Base-by-base conservation (phyloP, 1,140 invertebrate genomes). In the Anoplophora glabripennis region DNA sequence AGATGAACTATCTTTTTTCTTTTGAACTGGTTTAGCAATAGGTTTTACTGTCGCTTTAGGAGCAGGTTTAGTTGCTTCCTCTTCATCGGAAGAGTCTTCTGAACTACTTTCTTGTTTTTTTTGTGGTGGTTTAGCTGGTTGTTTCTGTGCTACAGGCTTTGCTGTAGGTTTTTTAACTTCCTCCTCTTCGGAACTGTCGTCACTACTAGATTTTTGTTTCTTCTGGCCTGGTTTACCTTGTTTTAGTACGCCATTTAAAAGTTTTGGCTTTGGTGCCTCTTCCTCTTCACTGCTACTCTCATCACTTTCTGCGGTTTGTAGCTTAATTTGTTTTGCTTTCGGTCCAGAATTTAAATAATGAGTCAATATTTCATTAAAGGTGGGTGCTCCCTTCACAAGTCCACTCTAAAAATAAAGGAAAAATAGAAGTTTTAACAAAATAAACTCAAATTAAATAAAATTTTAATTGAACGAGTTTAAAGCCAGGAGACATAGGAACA, bases 121-220 rank as follows among this genome's bases (percentile, higher is more conserved):
- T 28, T 54, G 49, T 36, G 69, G 42, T 48, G 71, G 62, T 41
- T 28, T 28, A 28, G 21, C 21, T 28, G 21, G 21, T 28, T 38
- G 61, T 65, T 12, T 33, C 28, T 56, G 40, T 41, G 15, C 36
- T 18, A 47, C 49, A 44, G 59, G 45, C 52, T 47, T 52, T 42
- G 17, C 10, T 47, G 18, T 41, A 14, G 49, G n/a, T 40, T 64
- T 44, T 48, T 15, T 61, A n/a, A 35, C 7, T 56, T 34, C 52
- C 21, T 63, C 48, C 8, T 69, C 63, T 9, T 73, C 72, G 10
- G 64, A 68, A 41, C 63, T 68, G 40, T 68, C 66, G 28, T 78
- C 76, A 48, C 66, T 66, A 38, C 66, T 68, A 18, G 61, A 63
- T 57, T 67, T 59, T 40, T 55, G 37, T 49, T 52, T 65, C 54